These are phyloP conservation scores for Sander vitreus DNA, from an alignment of 2,113 vertebrate species.

Conservation along the genomic window DNA sequence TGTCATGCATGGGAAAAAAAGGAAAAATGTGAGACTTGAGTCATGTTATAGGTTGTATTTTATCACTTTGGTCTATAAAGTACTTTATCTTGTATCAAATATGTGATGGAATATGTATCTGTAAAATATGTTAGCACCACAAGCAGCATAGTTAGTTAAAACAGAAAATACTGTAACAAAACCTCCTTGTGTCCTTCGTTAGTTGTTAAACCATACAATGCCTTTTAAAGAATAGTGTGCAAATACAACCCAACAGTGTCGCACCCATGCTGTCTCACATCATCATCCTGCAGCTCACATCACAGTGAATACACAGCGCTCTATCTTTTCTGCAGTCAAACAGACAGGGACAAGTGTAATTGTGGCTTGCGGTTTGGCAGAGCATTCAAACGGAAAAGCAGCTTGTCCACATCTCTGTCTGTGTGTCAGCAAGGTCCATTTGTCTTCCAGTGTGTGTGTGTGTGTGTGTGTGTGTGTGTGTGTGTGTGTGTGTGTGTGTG, in stretches of 20 bases:
- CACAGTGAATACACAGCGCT: slow-evolving; percentile 13
- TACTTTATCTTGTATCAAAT: neutral
- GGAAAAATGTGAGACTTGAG: neutral
- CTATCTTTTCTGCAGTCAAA: slow-evolving; percentile 65
- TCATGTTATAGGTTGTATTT: neutral
- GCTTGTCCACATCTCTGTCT: slow-evolving; percentile 77
- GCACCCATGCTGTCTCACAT: slow-evolving; percentile 34
- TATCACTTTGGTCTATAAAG: neutral
- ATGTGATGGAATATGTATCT: neutral
- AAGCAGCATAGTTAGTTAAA: neutral
- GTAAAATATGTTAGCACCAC: neutral
- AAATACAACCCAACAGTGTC: slow-evolving; percentile 3
- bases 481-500: slow-evolving; percentile 11
- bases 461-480: slow-evolving; percentile 23
- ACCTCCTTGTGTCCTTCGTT: neutral
- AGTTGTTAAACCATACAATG: neutral
- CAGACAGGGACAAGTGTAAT: slow-evolving; percentile 82
- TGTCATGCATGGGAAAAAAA: slow-evolving; percentile 5
- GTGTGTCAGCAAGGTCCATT: slow-evolving; percentile 74
- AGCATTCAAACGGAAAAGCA: slow-evolving; percentile 78
- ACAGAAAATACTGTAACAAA: neutral
- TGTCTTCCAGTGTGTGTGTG: slow-evolving; percentile 58
- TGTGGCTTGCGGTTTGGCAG: slow-evolving; percentile 79
- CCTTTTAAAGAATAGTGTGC: slow-evolving; percentile 14
- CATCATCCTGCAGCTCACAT: slow-evolving; percentile 31